A percentile compares a stretch with the other conserved stretches of the same genome.
Evolutionary conservation across 2,113 vertebrate species (phyloP).

Genomic region (Rhombomys opimus): DNA sequence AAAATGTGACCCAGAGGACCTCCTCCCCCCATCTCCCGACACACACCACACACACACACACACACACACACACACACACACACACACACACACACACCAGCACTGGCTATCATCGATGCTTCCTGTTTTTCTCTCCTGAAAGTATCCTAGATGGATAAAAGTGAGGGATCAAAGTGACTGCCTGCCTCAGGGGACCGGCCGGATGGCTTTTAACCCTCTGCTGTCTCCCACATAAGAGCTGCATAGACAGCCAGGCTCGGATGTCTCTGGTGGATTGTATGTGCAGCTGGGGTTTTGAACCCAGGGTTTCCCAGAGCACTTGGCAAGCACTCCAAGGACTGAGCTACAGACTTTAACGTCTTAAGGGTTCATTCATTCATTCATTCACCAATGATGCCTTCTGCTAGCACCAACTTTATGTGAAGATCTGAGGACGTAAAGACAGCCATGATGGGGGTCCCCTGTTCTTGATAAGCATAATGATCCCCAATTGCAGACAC

Average conservation of each 20-base stretch:
- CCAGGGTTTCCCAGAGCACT: not conserved
- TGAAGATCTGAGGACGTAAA: not conserved
- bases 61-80: not conserved
- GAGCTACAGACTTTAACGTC: not conserved
- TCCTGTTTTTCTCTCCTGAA: slow-evolving; percentile 79
- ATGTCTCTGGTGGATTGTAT: not conserved
- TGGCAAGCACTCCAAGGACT: not conserved
- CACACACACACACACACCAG: not conserved
- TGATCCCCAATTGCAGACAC: not conserved
- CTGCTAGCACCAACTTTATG: not conserved
- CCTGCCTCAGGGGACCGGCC: slow-evolving; percentile 64
- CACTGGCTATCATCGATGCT: slow-evolving; percentile 63
- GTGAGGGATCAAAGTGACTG: slow-evolving; percentile 68
- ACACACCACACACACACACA: not conserved
- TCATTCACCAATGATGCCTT: not conserved
- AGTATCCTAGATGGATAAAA: slow-evolving; percentile 73
- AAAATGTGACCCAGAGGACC: slow-evolving; percentile 75
- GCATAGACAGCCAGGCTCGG: not conserved
- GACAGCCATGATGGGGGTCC: not conserved
- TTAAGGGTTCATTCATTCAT: not conserved
- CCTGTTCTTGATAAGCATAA: not conserved
- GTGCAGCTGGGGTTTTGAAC: not conserved
- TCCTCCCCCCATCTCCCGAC: not conserved
- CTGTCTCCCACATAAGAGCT: not conserved
- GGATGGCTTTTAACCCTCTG: slow-evolving; percentile 72